Evolutionary conservation across 2,113 vertebrate species (phyloP).

Genomic region (Neomonachus schauinslandi): DNA sequence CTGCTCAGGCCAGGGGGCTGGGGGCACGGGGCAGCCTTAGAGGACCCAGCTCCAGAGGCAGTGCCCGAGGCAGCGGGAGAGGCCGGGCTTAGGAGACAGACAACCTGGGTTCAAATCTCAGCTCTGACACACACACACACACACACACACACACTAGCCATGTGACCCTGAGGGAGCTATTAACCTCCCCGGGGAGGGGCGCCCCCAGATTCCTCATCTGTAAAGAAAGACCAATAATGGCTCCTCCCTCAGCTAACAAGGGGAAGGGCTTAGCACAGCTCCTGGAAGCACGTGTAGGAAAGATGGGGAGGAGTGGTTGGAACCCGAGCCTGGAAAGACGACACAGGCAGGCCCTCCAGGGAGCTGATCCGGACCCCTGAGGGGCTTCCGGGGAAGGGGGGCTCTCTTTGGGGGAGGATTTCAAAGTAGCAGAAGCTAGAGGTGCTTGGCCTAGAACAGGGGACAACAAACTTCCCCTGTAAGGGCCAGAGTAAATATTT

Average conservation of each 20-base stretch:
- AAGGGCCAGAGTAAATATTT: background rate
- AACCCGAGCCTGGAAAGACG: background rate
- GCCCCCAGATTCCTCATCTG: background rate
- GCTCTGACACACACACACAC: background rate
- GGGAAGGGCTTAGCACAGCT: background rate
- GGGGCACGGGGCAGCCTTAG: background rate
- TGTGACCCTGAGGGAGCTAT: background rate
- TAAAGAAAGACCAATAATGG: background rate
- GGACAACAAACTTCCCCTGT: background rate
- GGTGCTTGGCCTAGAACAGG: background rate
- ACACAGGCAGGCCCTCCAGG: background rate
- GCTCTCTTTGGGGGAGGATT: background rate
- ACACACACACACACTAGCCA: background rate
- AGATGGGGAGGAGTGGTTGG: background rate
- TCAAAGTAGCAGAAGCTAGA: background rate
- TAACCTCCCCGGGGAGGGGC: too few relatives aligned
- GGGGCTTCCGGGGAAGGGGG: background rate
- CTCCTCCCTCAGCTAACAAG: background rate
- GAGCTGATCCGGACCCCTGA: background rate
- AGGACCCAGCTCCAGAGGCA: background rate
- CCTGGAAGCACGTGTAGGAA: background rate
- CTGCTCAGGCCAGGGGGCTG: background rate
- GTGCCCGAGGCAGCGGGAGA: background rate
- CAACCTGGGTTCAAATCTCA: background rate
- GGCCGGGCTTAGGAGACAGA: background rate